Evolutionary conservation across 2,888 invertebrate species (phyloP).

Genomic region (Caenorhabditis sp.): DNA sequence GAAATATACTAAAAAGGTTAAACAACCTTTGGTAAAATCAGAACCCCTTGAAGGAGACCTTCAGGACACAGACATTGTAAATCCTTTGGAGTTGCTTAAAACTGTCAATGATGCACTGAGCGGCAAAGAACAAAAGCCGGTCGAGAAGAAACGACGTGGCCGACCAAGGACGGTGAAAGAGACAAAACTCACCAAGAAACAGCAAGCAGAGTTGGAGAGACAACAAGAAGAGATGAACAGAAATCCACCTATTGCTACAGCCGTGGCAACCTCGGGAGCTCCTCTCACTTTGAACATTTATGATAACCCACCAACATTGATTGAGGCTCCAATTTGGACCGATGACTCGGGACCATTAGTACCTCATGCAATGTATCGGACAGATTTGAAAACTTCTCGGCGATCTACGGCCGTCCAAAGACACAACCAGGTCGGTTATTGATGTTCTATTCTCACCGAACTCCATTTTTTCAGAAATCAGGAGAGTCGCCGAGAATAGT

Average conservation of each 20-base stretch:
- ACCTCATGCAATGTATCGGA: conserved; percentile 13
- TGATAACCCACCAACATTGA: background rate
- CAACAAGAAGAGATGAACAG: background rate
- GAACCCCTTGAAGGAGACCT: too few species aligned
- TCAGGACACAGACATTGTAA: too few species aligned
- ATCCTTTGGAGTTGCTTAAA: too few species aligned
- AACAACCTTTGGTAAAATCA: too few species aligned
- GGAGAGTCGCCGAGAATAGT: background rate
- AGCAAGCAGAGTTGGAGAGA: background rate
- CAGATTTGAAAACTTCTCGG: background rate
- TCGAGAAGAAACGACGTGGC: too few species aligned
- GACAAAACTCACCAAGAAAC: too few species aligned
- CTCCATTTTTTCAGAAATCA: background rate
- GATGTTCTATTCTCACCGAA: too few species aligned
- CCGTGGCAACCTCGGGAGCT: conserved; percentile 15
- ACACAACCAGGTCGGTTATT: background rate
- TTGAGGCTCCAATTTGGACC: conserved; percentile 18
- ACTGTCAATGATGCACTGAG: too few species aligned
- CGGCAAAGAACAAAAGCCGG: too few species aligned
- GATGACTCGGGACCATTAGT: conserved; percentile 21
- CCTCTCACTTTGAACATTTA: conserved; percentile 9
- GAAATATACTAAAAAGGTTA: background rate
- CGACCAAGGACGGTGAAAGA: background rate
- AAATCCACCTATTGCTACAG: conserved; percentile 15
- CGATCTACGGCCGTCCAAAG: too few species aligned